These are phyloP conservation scores for Agrotis segetum DNA, from an alignment of 2,888 invertebrate genomes.

Conservation along the genomic window DNA sequence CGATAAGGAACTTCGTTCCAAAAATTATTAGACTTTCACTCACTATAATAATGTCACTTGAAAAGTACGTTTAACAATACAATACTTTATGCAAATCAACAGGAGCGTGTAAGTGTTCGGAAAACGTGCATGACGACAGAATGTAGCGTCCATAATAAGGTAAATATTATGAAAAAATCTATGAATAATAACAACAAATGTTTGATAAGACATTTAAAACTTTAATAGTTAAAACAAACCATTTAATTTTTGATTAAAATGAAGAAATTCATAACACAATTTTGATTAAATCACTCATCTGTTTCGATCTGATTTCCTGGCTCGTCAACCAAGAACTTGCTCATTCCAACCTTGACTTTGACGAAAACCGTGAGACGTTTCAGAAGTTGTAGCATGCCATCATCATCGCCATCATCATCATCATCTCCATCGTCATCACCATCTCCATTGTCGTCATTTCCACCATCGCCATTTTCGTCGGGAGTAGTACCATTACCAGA, in stretches of 20 bases:
- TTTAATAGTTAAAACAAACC: neutral
- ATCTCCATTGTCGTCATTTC: neutral
- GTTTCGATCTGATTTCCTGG: conserved; percentile 30
- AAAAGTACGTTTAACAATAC: too few relatives aligned
- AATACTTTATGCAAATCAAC: too few relatives aligned
- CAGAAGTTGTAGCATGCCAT: conserved; percentile 75
- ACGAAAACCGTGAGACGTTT: conserved; percentile 83
- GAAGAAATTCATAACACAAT: neutral
- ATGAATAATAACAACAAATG: neutral
- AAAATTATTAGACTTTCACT: too few relatives aligned
- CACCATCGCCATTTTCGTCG: neutral
- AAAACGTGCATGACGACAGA: too few relatives aligned
- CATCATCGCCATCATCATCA: conserved; percentile 70
- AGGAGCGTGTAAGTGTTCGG: too few relatives aligned
- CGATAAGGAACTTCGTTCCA: too few relatives aligned
- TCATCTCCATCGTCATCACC: conserved; percentile 41
- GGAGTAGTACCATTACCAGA: conserved; percentile 3
- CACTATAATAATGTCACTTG: too few relatives aligned
- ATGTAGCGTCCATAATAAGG: too few relatives aligned
- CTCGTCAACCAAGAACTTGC: conserved; percentile 71
- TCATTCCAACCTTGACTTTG: conserved; percentile 81
- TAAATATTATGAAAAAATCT: too few relatives aligned
- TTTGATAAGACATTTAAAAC: too few relatives aligned
- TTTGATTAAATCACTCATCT: neutral
- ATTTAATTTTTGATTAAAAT: too few relatives aligned